Base-by-base conservation (phyloP, 2,797 vertebrate species). In the Enteromius mattozi region DNA sequence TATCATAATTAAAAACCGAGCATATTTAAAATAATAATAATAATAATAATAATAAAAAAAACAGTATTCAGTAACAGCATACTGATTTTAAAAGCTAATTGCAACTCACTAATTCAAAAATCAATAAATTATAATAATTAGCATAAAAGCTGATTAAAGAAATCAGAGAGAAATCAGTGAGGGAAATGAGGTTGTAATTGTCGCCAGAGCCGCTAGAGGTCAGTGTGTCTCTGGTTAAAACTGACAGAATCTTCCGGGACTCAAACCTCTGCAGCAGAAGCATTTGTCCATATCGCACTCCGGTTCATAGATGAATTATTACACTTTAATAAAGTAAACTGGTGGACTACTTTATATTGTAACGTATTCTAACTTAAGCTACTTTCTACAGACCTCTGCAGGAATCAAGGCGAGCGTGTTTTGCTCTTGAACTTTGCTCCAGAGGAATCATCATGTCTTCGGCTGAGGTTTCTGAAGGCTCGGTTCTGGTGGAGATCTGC, bases 381-480 rank as follows among this genome's bases (percentile, higher is more conserved):
- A 10, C 24, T 56, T 37, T 0, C 12, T 51, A 6, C 19, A 47
- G 6, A 2, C 12, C 71, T 65, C 7, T 33, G 40, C n/a, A 49
- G 24, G 35, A 21, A 14, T 40, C 19, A 49, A 54, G 13, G 45
- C 9, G 16, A 10, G 1, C 14, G 42, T 66, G 61, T 35, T 68
- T 47, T 13, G 30, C n/a, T 9, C 3, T 9, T 76, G 72, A 68
- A 68, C 81, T 77, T 83, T 69, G 81, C 47, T 33, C 40, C 69
- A 71, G n/a, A 61, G 61, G 51, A 0, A 69, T 33, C 72, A 93
- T 89, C 71, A 99, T 99, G 98, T 94, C 95, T 0, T 66, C 84
- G 0, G 91, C 94, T 0, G 91, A 84, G 85, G 76, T 93, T 80
- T 92, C 89, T 0, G 96, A 97, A 86, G 94, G 95, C 30, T 92